Percentiles rank a stretch among this genome's conserved stretches.
These are phyloP conservation scores for Esox masquinongy DNA, from an alignment of 2,797 vertebrate species.

Conservation along the genomic window DNA sequence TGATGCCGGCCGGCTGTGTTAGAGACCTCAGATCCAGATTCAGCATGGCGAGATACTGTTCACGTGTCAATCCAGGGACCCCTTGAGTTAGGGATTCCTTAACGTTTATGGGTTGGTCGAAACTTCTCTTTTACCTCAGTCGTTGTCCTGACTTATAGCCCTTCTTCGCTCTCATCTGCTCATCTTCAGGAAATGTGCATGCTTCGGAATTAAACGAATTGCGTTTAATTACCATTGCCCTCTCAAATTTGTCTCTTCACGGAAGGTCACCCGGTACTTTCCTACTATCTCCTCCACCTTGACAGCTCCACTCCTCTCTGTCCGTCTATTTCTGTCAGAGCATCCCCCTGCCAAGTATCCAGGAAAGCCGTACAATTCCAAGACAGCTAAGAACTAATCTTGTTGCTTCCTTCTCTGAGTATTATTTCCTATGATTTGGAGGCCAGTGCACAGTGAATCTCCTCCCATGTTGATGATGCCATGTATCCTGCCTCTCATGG, in stretches of 20 bases:
- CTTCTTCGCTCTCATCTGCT: not conserved
- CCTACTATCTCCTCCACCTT: not conserved
- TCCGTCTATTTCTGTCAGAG: not conserved
- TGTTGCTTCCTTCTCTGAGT: not conserved
- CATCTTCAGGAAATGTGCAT: not conserved
- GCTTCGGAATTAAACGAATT: not conserved
- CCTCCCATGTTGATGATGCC: not conserved
- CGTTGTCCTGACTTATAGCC: too few relatives aligned
- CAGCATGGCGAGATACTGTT: slow-evolving; percentile 25
- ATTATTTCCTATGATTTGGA: slow-evolving; percentile 2
- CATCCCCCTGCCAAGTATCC: not conserved
- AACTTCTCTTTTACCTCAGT: not conserved
- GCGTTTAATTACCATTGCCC: not conserved
- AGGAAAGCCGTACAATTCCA: not conserved
- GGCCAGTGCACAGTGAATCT: slow-evolving; percentile 32
- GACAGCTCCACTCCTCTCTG: not conserved
- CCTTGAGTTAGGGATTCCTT: not conserved
- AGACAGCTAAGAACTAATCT: not conserved
- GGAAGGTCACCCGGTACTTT: not conserved
- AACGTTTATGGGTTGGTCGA: not conserved
- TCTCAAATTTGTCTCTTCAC: not conserved
- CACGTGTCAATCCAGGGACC: not conserved
- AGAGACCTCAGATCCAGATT: slow-evolving; percentile 60
- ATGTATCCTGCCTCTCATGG: not conserved
- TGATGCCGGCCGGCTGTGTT: slow-evolving; percentile 68